Percentiles rank a stretch among this genome's conserved stretches.
phyloP scores from a whole-genome alignment of 2,888 invertebrate species.

The Pyrocoelia pectoralis region DNA sequence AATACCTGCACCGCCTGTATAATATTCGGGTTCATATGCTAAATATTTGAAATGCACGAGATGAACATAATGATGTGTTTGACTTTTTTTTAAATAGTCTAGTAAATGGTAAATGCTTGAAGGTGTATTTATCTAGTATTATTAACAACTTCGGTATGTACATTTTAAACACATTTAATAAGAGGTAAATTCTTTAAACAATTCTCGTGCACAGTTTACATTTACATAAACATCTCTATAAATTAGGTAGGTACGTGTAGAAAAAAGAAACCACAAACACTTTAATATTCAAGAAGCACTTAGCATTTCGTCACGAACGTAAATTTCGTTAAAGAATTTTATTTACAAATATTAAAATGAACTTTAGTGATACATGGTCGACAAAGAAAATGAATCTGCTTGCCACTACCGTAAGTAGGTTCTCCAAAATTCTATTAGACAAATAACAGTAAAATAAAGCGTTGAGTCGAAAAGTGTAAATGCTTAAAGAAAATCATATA shows the following conservation, averaged over 20 bases:
- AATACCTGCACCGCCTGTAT: not conserved
- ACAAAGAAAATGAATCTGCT: too few species aligned
- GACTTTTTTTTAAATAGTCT: too few species aligned
- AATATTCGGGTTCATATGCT: not conserved
- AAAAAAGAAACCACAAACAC: too few species aligned
- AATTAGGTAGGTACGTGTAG: not conserved
- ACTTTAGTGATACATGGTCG: too few species aligned
- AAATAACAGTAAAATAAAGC: too few species aligned
- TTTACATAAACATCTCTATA: not conserved
- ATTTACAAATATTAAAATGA: too few species aligned
- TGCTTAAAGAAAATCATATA: too few species aligned
- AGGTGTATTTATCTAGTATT: not conserved
- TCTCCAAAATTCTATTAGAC: too few species aligned
- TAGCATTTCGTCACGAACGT: not conserved
- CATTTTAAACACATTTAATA: not conserved
- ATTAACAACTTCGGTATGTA: not conserved
- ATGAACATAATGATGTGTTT: not conserved
- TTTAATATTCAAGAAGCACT: not conserved
- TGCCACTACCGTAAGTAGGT: too few species aligned
- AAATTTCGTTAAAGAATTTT: not conserved
- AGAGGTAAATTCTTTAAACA: not conserved
- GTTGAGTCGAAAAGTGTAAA: too few species aligned
- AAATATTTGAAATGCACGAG: not conserved
- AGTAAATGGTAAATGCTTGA: too few species aligned
- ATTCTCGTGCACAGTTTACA: not conserved